Conservation (phyloP, 2,888 invertebrate genomes). For the Temnothorax rugatulus region DNA sequence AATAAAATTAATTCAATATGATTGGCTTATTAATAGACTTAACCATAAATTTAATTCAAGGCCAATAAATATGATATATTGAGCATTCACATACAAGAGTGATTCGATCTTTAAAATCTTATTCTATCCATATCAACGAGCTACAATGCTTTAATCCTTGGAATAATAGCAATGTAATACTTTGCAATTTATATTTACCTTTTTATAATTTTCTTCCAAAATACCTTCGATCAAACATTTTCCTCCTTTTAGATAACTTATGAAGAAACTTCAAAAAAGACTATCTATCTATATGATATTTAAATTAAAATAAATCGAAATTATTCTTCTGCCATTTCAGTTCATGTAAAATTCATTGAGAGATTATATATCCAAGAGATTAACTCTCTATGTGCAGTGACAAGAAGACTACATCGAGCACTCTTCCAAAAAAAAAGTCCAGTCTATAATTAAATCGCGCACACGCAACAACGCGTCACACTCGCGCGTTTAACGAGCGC, state of each 20-base stretch:
- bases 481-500: conserved; percentile 48
- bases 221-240: not conserved
- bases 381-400: not conserved
- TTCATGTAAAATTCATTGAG: not conserved
- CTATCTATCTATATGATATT: not conserved
- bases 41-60: not conserved
- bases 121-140: not conserved
- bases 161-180: not conserved
- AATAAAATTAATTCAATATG: conserved; percentile 7
- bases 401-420: not conserved
- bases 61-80: not conserved
- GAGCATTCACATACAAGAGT: not conserved
- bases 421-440: not conserved
- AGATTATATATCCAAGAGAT: not conserved
- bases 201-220: not conserved
- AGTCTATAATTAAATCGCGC: conserved; percentile 30
- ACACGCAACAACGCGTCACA: conserved; percentile 14
- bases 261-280: not conserved
- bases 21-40: not conserved
- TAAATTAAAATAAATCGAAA: not conserved
- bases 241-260: not conserved
- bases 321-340: not conserved
- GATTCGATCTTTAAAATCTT: not conserved
- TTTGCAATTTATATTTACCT: not conserved
- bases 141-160: not conserved